phyloP scores from a whole-genome alignment of 1,140 invertebrate species.

The Hypothenemus hampei region DNA sequence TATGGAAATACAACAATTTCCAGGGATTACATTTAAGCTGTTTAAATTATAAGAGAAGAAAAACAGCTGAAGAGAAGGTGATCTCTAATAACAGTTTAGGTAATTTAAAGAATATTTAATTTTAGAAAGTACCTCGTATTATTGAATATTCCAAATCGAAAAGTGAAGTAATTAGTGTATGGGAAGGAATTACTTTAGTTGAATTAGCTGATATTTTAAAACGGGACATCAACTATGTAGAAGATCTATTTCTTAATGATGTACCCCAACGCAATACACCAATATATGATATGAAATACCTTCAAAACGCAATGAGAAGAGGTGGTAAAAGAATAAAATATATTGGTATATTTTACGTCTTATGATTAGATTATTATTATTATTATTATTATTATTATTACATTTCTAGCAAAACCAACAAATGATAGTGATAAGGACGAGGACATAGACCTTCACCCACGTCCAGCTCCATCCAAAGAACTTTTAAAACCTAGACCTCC shows the following conservation, averaged over 20 bases:
- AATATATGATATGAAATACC: constrained; percentile 37
- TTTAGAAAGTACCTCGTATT: constrained; percentile 49
- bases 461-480: constrained; percentile 56
- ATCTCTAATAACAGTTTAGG: neutral
- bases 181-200: constrained; percentile 71
- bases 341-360: no score
- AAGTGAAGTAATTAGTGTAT: constrained; percentile 57
- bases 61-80: constrained; percentile 4
- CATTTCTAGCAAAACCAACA: constrained; percentile 32
- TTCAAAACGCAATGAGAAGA: constrained; percentile 36
- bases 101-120: neutral
- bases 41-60: constrained; percentile 2
- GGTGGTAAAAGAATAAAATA: constrained; percentile 40
- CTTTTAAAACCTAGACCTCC: constrained; percentile 68
- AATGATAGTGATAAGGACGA: constrained; percentile 29
- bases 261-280: constrained; percentile 31
- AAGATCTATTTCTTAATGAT: constrained; percentile 40
- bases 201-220: constrained; percentile 62
- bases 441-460: constrained; percentile 38
- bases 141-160: constrained; percentile 51
- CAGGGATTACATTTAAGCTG: neutral
- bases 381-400: no score
- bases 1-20: no score
- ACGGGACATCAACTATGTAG: constrained; percentile 47
- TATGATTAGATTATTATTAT: no score